Evolutionary conservation across 2,888 invertebrate species (phyloP).

Genomic region (Mythimna pallens): DNA sequence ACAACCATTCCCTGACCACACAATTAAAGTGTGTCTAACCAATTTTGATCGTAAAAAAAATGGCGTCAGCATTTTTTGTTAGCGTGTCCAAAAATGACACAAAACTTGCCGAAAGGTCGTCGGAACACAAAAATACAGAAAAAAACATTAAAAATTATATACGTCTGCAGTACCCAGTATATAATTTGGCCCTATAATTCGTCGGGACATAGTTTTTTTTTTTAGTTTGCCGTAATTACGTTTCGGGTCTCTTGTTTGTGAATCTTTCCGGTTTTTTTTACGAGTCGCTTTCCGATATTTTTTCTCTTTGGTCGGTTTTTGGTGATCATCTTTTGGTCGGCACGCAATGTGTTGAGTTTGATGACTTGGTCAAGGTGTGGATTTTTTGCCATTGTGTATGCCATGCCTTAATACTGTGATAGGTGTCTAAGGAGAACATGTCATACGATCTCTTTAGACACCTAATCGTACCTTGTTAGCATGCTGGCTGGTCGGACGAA

Average conservation of each 20-base stretch:
- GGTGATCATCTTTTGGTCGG: slow-evolving; percentile 49
- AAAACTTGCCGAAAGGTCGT: slow-evolving; percentile 69
- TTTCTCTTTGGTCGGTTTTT: slow-evolving; percentile 53
- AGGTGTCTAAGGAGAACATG: no score
- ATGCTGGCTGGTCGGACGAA: no score
- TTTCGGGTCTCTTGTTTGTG: slow-evolving; percentile 69
- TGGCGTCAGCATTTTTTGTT: slow-evolving; percentile 66
- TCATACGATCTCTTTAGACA: no score
- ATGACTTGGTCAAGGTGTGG: slow-evolving; percentile 35
- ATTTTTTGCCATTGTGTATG: neutral
- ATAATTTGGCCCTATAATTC: slow-evolving; percentile 86
- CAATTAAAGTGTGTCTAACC: slow-evolving; percentile 49
- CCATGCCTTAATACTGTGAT: no score
- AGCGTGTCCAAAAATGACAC: slow-evolving; percentile 77
- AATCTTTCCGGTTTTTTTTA: slow-evolving; percentile 76
- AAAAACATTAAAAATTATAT: slow-evolving; percentile 70
- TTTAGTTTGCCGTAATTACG: slow-evolving; percentile 77
- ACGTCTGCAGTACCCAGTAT: slow-evolving; percentile 61
- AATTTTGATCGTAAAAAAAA: slow-evolving; percentile 61
- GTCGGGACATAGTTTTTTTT: slow-evolving; percentile 71
- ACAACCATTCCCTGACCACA: slow-evolving; percentile 24
- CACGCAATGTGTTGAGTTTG: slow-evolving; percentile 49
- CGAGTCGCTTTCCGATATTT: slow-evolving; percentile 65
- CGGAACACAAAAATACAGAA: slow-evolving; percentile 52
- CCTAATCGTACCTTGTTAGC: no score